A percentile compares a stretch with the other conserved stretches of the same genome.
phyloP scores from a whole-genome alignment of 1,140 invertebrate genomes.

The Stratiolaelaps scimitus region DNA sequence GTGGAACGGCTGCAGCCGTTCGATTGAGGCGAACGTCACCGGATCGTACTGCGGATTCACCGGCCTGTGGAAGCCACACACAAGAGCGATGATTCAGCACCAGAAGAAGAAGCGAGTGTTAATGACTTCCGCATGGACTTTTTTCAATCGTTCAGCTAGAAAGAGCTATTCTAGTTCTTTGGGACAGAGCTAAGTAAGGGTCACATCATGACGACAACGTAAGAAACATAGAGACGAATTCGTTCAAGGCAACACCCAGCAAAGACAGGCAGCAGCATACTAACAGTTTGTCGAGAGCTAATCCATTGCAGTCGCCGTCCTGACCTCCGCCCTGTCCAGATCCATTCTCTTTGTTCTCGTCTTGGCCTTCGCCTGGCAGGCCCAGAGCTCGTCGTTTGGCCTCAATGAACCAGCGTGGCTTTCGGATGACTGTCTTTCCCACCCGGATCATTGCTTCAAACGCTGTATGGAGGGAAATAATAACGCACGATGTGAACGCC shows the following conservation, averaged over 20 bases:
- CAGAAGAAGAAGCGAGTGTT: neutral
- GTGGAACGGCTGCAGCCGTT: constrained; percentile 21
- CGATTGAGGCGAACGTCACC: constrained; percentile 20
- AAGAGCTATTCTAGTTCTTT: too few species aligned
- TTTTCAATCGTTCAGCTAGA: neutral
- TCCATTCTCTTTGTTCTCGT: constrained; percentile 3
- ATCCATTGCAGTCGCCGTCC: neutral
- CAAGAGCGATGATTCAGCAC: neutral
- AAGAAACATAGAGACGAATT: too few species aligned
- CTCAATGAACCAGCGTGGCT: constrained; percentile 13
- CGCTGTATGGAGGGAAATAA: neutral
- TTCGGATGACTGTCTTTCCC: constrained; percentile 13
- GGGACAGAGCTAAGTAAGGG: too few species aligned
- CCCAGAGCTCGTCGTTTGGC: constrained; percentile 15
- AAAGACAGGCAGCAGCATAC: too few species aligned
- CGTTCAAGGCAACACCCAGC: too few species aligned
- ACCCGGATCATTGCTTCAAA: constrained; percentile 24
- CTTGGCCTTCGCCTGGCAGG: neutral
- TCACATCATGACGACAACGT: too few species aligned
- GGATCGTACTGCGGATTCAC: constrained; percentile 26
- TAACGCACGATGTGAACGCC: too few species aligned
- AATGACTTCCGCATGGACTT: neutral
- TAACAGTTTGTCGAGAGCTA: constrained; percentile 15
- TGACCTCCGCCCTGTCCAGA: neutral
- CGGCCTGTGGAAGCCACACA: constrained; percentile 12